Evolutionary conservation across 2,113 vertebrate species (phyloP).

Genomic region (Sturnus vulgaris): DNA sequence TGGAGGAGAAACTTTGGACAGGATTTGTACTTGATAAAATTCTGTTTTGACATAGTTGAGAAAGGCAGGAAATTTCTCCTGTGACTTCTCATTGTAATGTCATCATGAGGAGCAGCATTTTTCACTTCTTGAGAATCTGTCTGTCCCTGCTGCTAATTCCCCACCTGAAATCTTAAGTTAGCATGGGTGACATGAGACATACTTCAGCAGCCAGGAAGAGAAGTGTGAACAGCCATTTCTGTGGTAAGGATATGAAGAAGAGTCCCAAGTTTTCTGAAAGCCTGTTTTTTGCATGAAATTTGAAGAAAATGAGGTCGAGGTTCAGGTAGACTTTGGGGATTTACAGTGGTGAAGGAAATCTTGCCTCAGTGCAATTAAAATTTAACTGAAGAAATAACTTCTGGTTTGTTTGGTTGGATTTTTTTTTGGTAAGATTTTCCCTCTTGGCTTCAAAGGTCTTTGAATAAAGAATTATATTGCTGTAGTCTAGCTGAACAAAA

Average conservation of each 20-base stretch:
- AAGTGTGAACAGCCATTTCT: not conserved
- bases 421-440: not conserved
- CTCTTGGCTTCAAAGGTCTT: not conserved
- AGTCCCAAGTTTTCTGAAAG: not conserved
- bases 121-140: not conserved
- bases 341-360: not conserved
- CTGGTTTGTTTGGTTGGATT: not conserved
- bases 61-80: not conserved
- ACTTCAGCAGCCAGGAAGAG: not conserved
- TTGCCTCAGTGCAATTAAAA: not conserved
- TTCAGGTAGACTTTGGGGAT: not conserved
- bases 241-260: not conserved
- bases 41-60: not conserved
- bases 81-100: not conserved
- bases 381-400: constrained; percentile 1
- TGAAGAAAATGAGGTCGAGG: not conserved
- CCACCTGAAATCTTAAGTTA: not conserved
- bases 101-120: not conserved
- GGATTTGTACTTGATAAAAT: not conserved
- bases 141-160: not conserved
- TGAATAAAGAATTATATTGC: not conserved
- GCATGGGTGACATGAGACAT: not conserved
- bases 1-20: not conserved
- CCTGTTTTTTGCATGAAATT: not conserved
- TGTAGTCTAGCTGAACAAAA: not conserved